A percentile compares a stretch with the other conserved stretches of the same genome.
phyloP scores from a whole-genome alignment of 2,888 invertebrate genomes.

The Megastigmus dorsalis region DNA sequence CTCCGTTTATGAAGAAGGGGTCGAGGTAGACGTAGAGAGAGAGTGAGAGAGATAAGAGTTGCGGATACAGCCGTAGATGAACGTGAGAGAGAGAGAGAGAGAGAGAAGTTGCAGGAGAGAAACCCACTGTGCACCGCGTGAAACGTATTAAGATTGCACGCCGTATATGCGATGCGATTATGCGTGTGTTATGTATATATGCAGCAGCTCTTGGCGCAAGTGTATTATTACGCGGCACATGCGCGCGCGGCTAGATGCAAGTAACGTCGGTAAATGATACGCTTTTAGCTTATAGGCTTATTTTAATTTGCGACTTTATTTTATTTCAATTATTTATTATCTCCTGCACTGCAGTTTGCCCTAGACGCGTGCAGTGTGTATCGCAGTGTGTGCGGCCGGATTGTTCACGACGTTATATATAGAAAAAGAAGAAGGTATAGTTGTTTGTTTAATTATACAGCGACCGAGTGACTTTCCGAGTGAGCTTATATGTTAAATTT shows the following conservation, averaged over 20 bases:
- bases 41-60: not conserved
- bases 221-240: slow-evolving; percentile 36
- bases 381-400: too few species aligned
- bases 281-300: slow-evolving; percentile 11
- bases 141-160: slow-evolving; percentile 54
- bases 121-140: slow-evolving; percentile 52
- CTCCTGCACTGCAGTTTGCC: too few species aligned
- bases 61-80: not conserved
- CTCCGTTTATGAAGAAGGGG: slow-evolving; percentile 46
- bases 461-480: too few species aligned
- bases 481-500: too few species aligned
- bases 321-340: not conserved
- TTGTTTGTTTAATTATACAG: too few species aligned
- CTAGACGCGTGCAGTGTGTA: too few species aligned
- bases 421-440: too few species aligned
- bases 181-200: not conserved
- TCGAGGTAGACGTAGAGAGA: too few species aligned
- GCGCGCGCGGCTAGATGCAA: not conserved
- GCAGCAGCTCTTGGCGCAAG: too few species aligned
- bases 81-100: not conserved
- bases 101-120: not conserved
- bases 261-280: slow-evolving; percentile 26
- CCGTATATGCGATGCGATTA: slow-evolving; percentile 20
- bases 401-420: too few species aligned
- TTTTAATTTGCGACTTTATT: slow-evolving; percentile 27